These are phyloP conservation scores for Megalops atlanticus DNA, from an alignment of 2,113 vertebrate genomes.

Conservation along the genomic window DNA sequence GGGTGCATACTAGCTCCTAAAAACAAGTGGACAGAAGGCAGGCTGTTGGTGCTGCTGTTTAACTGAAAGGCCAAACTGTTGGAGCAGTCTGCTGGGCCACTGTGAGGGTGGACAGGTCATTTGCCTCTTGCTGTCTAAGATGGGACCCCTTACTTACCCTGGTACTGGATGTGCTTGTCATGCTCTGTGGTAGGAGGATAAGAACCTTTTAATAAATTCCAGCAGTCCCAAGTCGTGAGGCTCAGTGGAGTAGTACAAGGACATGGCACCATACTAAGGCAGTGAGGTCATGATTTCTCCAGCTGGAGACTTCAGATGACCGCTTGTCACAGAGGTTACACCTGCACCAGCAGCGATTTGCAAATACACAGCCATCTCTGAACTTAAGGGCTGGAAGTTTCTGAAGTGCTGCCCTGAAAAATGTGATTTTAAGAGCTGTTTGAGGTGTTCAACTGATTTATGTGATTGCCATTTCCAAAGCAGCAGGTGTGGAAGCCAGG, in stretches of 20 bases:
- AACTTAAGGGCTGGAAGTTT: constrained; percentile 47
- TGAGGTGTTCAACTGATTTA: constrained; percentile 58
- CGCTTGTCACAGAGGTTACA: constrained; percentile 54
- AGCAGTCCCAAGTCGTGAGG: constrained; percentile 28
- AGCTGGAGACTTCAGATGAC: constrained; percentile 59
- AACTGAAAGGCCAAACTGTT: too few relatives aligned
- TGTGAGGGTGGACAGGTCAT: background rate
- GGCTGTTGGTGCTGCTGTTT: too few relatives aligned
- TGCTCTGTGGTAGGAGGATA: constrained; percentile 1
- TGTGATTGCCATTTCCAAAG: constrained; percentile 51
- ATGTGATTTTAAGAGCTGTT: constrained; percentile 45
- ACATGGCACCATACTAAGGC: constrained; percentile 39
- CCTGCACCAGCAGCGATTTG: constrained; percentile 40
- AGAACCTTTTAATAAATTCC: background rate
- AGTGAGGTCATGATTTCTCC: constrained; percentile 57
- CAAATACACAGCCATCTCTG: constrained; percentile 43
- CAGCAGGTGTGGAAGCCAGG: constrained; percentile 62
- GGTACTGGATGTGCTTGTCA: constrained; percentile 11
- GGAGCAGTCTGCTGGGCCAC: background rate
- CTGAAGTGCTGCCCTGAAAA: constrained; percentile 23
- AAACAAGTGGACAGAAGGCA: too few relatives aligned
- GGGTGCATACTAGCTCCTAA: too few relatives aligned
- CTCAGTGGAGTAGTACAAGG: constrained; percentile 50
- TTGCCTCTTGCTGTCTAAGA: background rate
- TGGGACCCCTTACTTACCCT: background rate